phyloP scores from a whole-genome alignment of 2,113 vertebrate species.

The Zapornia atra region DNA sequence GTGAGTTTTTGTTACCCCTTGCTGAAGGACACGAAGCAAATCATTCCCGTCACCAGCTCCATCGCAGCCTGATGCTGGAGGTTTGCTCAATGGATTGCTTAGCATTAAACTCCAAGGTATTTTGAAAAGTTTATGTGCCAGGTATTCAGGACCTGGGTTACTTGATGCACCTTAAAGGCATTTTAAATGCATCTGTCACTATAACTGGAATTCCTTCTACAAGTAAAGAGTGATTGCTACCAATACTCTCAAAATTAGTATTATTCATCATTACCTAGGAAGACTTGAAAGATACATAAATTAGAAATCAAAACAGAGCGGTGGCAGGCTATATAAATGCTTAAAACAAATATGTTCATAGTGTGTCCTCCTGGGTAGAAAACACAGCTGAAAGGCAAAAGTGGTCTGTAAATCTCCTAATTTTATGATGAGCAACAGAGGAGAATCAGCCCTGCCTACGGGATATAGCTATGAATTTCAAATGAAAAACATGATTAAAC shows the following conservation, averaged over 20 bases:
- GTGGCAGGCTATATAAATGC: background rate
- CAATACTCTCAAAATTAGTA: background rate
- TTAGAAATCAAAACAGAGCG: background rate
- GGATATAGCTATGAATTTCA: background rate
- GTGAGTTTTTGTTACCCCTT: background rate
- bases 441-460: background rate
- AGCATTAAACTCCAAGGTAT: background rate
- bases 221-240: background rate
- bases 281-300: background rate
- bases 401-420: background rate
- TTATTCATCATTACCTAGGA: background rate
- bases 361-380: background rate
- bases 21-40: background rate
- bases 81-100: background rate
- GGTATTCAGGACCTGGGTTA: background rate
- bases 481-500: slow-evolving; percentile 53
- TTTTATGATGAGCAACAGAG: background rate
- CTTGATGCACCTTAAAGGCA: background rate
- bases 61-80: background rate
- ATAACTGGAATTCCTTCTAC: background rate
- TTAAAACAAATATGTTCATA: background rate
- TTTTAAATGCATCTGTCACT: background rate
- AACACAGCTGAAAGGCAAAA: background rate
- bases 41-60: background rate
- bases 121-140: background rate